Evolutionary conservation across 2,888 invertebrate species (phyloP).

Genomic region (Esperia sulphurella): DNA sequence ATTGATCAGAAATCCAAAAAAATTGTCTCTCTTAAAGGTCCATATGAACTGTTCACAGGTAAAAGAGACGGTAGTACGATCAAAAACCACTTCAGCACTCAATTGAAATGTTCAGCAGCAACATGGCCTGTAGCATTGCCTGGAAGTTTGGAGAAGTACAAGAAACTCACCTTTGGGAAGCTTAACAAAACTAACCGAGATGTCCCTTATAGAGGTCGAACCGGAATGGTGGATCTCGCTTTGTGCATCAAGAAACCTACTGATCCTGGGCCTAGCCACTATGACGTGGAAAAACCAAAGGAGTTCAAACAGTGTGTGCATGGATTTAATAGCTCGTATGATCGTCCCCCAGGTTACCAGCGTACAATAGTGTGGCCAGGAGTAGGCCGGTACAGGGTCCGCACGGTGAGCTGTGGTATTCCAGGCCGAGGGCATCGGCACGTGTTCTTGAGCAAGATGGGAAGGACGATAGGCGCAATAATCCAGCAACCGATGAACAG

Average conservation of each 20-base stretch:
- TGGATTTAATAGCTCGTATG: constrained; percentile 61
- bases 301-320: constrained; percentile 37
- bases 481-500: constrained; percentile 55
- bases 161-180: constrained; percentile 47
- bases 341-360: constrained; percentile 52
- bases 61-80: constrained; percentile 67
- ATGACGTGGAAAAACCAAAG: constrained; percentile 38
- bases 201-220: constrained; percentile 58
- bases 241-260: constrained; percentile 65
- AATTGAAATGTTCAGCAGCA: constrained; percentile 36
- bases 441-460: constrained; percentile 52
- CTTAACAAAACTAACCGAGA: constrained; percentile 59
- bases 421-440: constrained; percentile 55
- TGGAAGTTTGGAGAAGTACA: constrained; percentile 49
- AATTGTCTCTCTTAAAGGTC: constrained; percentile 55
- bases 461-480: constrained; percentile 53
- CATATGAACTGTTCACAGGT: constrained; percentile 72
- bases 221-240: constrained; percentile 66
- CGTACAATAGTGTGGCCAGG: constrained; percentile 61
- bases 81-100: constrained; percentile 71
- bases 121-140: constrained; percentile 59
- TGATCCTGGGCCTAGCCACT: constrained; percentile 75
- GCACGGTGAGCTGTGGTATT: constrained; percentile 31
- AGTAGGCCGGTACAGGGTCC: constrained; percentile 52
- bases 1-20: constrained; percentile 58